Evolutionary conservation across 2,113 vertebrate species (phyloP).

Genomic region (Pterocles orientalis): DNA sequence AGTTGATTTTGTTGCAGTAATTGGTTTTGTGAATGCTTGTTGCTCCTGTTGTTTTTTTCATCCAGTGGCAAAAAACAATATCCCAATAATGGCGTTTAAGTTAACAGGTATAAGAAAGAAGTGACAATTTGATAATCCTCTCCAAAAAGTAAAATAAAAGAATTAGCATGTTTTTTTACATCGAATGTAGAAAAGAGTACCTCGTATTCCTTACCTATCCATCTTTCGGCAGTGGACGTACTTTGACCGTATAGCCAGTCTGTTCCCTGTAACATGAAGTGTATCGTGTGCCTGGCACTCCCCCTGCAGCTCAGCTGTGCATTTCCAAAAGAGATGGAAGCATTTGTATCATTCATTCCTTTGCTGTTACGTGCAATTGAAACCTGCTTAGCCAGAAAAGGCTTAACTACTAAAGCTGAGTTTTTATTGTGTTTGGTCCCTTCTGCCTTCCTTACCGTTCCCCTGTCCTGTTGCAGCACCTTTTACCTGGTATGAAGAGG

Average conservation of each 20-base stretch:
- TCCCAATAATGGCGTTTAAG: background rate
- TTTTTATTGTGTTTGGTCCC: background rate
- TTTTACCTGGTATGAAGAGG: conserved; percentile 79
- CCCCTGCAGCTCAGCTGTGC: conserved; percentile 1
- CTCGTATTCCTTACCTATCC: background rate
- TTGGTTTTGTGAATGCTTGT: background rate
- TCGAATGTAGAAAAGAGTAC: background rate
- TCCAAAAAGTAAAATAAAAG: background rate
- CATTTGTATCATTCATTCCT: background rate
- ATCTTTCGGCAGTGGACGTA: background rate
- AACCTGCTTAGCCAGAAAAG: background rate
- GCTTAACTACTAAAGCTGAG: background rate
- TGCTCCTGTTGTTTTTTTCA: background rate
- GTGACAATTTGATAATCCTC: background rate
- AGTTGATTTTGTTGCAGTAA: background rate
- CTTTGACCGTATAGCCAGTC: background rate
- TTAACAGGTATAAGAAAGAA: background rate
- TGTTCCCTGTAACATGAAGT: background rate
- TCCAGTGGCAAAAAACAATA: background rate
- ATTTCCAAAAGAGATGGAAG: background rate
- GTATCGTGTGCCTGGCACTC: background rate
- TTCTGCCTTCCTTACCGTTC: conserved; percentile 28
- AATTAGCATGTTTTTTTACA: background rate
- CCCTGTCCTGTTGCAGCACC: conserved; percentile 57
- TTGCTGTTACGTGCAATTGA: accelerated